Percentiles rank a stretch among this genome's conserved stretches.
phyloP scores from a whole-genome alignment of 2,113 vertebrate genomes.

The Pagrus major region DNA sequence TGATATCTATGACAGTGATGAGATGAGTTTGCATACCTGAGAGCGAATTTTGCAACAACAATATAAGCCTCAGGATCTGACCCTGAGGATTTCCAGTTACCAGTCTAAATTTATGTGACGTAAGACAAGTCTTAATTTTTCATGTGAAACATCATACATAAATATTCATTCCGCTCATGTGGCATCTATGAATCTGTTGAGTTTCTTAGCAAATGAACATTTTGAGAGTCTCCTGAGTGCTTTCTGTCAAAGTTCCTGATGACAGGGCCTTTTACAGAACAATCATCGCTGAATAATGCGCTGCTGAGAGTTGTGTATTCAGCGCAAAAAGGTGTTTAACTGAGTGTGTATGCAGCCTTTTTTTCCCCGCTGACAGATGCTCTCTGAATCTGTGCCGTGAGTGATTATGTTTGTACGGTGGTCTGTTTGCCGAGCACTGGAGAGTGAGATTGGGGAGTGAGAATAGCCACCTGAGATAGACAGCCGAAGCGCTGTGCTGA shows the following conservation, averaged over 20 bases:
- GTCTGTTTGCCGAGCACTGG: constrained; percentile 71
- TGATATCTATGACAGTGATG: constrained; percentile 21
- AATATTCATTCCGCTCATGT: constrained; percentile 42
- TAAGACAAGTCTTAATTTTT: constrained; percentile 24
- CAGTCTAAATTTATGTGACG: constrained; percentile 24
- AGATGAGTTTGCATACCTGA: too few relatives aligned
- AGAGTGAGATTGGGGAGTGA: constrained; percentile 70
- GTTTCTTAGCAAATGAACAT: constrained; percentile 29
- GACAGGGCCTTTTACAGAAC: constrained; percentile 46
- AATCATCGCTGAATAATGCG: constrained; percentile 50
- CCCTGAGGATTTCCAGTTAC: not conserved
- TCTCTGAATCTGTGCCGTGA: constrained; percentile 48
- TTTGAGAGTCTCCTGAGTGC: not conserved
- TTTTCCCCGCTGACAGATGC: constrained; percentile 53
- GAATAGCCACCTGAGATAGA: constrained; percentile 68
- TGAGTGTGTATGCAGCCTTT: constrained; percentile 7
- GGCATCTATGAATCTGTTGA: constrained; percentile 48
- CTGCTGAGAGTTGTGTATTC: constrained; percentile 37
- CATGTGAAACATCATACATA: constrained; percentile 43
- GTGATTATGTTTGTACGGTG: constrained; percentile 70
- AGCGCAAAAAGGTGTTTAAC: constrained; percentile 52
- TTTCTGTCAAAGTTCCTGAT: constrained; percentile 19
- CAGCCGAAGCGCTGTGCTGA: constrained; percentile 61
- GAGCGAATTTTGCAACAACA: not conserved
- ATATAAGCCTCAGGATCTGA: not conserved